A percentile compares a stretch with the other conserved stretches of the same genome.
Evolutionary conservation across 2,888 invertebrate genomes (phyloP).

Genomic region (Cataglyphis livida): DNA sequence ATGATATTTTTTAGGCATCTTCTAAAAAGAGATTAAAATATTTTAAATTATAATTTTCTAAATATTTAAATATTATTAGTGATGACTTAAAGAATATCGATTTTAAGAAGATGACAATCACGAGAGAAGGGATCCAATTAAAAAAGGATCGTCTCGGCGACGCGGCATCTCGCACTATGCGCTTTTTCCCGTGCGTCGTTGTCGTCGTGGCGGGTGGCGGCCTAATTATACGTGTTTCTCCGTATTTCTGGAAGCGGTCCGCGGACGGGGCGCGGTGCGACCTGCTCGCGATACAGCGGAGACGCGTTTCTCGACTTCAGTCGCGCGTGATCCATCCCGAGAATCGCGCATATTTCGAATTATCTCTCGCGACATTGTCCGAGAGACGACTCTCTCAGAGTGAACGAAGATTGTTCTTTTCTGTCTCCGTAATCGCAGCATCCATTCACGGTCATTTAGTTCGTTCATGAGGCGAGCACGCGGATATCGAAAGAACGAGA

Average conservation of each 20-base stretch:
- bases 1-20: neutral
- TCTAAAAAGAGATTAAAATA: neutral
- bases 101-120: neutral
- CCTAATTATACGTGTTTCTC: conserved; percentile 84
- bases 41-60: neutral
- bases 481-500: conserved; percentile 38
- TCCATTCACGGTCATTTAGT: conserved; percentile 40
- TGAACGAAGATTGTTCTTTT: conserved; percentile 14
- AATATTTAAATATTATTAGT: neutral
- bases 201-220: conserved; percentile 73
- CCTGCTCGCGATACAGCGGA: conserved; percentile 71
- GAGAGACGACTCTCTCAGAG: conserved; percentile 13
- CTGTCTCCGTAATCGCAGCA: conserved; percentile 17
- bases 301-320: conserved; percentile 79
- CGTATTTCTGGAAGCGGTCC: conserved; percentile 85
- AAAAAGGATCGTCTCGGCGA: neutral
- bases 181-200: conserved; percentile 67
- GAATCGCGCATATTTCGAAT: conserved; percentile 67
- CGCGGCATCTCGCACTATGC: conserved; percentile 24
- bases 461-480: conserved; percentile 67
- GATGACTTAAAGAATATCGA: neutral
- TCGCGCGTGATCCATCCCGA: conserved; percentile 80
- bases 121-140: neutral
- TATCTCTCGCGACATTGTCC: conserved; percentile 30
- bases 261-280: conserved; percentile 75